Conservation (phyloP, 2,797 vertebrate genomes). For the Bradypus variegatus region DNA sequence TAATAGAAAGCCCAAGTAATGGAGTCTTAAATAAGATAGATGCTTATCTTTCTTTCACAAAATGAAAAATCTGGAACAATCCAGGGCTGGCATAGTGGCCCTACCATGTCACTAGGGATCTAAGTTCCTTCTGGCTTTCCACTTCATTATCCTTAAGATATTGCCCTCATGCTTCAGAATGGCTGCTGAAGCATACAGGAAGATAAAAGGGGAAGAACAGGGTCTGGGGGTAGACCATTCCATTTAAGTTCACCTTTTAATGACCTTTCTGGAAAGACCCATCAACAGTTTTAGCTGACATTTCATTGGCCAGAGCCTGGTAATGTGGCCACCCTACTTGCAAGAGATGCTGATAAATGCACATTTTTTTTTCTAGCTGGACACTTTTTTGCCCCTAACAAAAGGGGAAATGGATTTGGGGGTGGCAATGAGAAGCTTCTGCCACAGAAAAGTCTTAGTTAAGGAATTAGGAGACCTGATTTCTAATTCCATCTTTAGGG, state of each 20-base stretch:
- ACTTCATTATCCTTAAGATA: background rate
- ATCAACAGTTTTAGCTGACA: background rate
- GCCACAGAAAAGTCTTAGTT: background rate
- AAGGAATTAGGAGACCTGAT: background rate
- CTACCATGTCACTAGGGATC: background rate
- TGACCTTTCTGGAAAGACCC: background rate
- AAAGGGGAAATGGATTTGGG: background rate
- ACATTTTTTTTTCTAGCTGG: background rate
- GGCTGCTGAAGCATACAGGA: background rate
- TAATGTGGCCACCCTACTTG: background rate
- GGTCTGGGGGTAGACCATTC: background rate
- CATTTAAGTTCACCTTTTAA: background rate
- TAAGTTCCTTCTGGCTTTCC: background rate
- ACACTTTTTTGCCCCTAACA: background rate
- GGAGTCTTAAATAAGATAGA: background rate
- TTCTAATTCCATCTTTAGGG: background rate
- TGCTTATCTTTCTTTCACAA: background rate
- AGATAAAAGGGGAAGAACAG: background rate
- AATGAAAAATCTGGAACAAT: background rate
- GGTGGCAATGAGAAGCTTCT: background rate
- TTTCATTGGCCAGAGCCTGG: background rate
- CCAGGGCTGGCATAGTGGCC: background rate
- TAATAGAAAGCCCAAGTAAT: background rate
- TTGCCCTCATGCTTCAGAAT: background rate
- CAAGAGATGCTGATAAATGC: background rate